Base-by-base conservation (phyloP, 37 sponge, comb jelly and placozoan species). In the Bolinopsis microptera region DNA sequence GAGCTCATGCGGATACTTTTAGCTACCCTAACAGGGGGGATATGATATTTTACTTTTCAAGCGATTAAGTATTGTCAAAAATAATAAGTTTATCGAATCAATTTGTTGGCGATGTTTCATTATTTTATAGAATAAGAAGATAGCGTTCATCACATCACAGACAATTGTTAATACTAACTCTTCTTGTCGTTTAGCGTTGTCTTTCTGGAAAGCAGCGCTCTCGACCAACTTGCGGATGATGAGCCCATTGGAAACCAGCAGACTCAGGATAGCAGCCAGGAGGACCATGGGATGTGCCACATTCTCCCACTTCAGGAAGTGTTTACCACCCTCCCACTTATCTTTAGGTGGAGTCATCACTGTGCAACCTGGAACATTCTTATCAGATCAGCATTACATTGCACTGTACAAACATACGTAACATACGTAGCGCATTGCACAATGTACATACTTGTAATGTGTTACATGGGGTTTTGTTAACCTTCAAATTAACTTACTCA, bases 91-190 rank as follows among this genome's bases (percentile, higher is more conserved):
- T n/a, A n/a, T n/a, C n/a, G n/a, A n/a, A n/a, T n/a, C n/a, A n/a
- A n/a, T n/a, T n/a, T n/a, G n/a, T n/a, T n/a, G n/a, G n/a, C n/a
- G n/a, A n/a, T n/a, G n/a, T n/a, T n/a, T n/a, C n/a, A n/a, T n/a
- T n/a, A n/a, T n/a, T n/a, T n/a, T n/a, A n/a, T n/a, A n/a, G n/a
- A n/a, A n/a, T n/a, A n/a, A n/a, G n/a, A n/a, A n/a, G n/a, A n/a
- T n/a, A n/a, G n/a, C n/a, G n/a, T n/a, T n/a, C n/a, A n/a, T n/a
- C n/a, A n/a, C n/a, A n/a, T n/a, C n/a, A n/a, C n/a, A n/a, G n/a
- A n/a, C n/a, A n/a, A n/a, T n/a, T n/a, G n/a, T n/a, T n/a, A 72
- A 72, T 23, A 72, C 75, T 72, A 8, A 72, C 75, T 72, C 75
- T 72, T n/a, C 75, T n/a, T 72, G 75, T 72, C 75, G 75, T 21